phyloP scores from a whole-genome alignment of 2,888 invertebrate species.

The Ptychoptera contaminata region DNA sequence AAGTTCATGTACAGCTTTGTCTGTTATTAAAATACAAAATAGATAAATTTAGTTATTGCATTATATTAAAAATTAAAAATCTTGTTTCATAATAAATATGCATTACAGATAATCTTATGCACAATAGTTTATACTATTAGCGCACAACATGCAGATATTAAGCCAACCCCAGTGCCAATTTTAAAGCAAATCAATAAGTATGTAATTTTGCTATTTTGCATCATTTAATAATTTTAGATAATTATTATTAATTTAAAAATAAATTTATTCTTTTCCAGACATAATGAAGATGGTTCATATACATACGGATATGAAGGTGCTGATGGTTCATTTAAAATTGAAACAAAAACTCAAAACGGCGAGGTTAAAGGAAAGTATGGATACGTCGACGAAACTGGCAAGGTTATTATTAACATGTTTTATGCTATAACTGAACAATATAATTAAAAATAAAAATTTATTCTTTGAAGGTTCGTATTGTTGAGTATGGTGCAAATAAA shows the following conservation, averaged over 20 bases:
- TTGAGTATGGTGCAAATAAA: constrained; percentile 80
- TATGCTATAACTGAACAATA: too few species aligned
- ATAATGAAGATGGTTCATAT: constrained; percentile 81
- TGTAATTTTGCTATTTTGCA: constrained; percentile 5
- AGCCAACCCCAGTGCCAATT: constrained; percentile 53
- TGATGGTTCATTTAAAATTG: constrained; percentile 81
- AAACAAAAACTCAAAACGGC: constrained; percentile 64
- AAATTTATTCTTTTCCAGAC: too few species aligned
- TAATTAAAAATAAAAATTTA: too few species aligned
- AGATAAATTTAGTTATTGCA: too few species aligned
- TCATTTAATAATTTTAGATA: not conserved
- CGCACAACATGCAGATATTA: not conserved
- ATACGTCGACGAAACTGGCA: constrained; percentile 70
- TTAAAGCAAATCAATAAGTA: constrained; percentile 77
- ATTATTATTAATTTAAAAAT: constrained; percentile 13
- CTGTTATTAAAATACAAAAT: too few species aligned
- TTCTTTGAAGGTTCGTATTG: constrained; percentile 40
- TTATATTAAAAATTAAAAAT: too few species aligned
- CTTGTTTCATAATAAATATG: too few species aligned
- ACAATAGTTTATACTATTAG: too few species aligned
- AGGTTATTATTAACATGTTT: constrained; percentile 21
- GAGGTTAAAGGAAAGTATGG: constrained; percentile 85
- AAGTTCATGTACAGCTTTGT: too few species aligned
- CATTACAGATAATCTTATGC: too few species aligned
- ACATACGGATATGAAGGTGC: constrained; percentile 81